Conservation (phyloP, 2,888 invertebrate genomes). For the Cyclophora punctaria region DNA sequence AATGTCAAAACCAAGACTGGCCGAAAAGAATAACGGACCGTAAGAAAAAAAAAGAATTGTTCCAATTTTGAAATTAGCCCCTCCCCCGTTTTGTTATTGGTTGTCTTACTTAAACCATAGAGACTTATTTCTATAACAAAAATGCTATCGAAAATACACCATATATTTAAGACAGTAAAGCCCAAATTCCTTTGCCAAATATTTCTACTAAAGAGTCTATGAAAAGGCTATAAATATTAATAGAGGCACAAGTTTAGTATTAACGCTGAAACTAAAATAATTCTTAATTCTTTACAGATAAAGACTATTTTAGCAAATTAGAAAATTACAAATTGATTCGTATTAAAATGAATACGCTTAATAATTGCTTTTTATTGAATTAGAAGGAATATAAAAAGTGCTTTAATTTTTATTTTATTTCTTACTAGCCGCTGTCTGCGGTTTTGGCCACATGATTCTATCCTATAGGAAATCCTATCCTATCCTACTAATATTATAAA, state of each 20-base stretch:
- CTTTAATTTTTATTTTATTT: not conserved
- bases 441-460: too few species aligned
- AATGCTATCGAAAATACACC: slow-evolving; percentile 3
- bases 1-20: slow-evolving; percentile 33
- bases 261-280: too few species aligned
- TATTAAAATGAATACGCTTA: not conserved
- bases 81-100: slow-evolving; percentile 66
- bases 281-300: too few species aligned
- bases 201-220: not conserved
- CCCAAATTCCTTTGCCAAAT: slow-evolving; percentile 2
- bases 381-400: not conserved
- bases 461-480: too few species aligned
- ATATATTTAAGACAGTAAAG: not conserved
- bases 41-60: slow-evolving; percentile 49
- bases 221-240: slow-evolving; percentile 6
- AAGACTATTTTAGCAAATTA: too few species aligned
- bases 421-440: too few species aligned
- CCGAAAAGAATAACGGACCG: slow-evolving; percentile 34
- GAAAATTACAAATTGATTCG: too few species aligned
- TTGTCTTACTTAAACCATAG: slow-evolving; percentile 26
- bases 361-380: not conserved
- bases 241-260: too few species aligned
- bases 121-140: slow-evolving; percentile 17
- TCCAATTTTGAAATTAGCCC: slow-evolving; percentile 65
- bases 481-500: too few species aligned